phyloP scores from a whole-genome alignment of 2,888 invertebrate species.

The Megalurothrips usitatus region DNA sequence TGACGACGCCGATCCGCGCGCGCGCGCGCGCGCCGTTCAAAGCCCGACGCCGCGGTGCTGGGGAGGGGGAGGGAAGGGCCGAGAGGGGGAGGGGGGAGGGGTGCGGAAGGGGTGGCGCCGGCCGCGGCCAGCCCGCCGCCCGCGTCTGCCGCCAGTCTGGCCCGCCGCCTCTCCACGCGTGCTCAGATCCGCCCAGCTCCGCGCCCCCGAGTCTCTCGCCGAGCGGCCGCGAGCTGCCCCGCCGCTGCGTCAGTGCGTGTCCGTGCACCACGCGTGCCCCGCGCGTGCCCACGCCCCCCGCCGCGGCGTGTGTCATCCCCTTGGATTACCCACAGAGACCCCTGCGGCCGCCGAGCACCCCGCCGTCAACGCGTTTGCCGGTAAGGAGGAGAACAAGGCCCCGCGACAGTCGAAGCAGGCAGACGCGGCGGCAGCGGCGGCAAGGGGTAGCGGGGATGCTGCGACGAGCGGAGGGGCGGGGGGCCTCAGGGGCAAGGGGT shows the following conservation, averaged over 20 bases:
- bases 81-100: background rate
- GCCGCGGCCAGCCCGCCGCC: too few species aligned
- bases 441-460: background rate
- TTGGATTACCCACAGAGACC: background rate
- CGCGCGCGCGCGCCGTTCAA: background rate
- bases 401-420: too few species aligned
- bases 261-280: too few species aligned
- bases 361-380: background rate
- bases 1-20: background rate
- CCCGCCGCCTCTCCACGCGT: background rate
- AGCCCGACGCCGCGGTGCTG: background rate
- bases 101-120: background rate
- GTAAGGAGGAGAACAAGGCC: background rate
- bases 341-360: background rate
- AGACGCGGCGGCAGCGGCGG: background rate
- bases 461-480: background rate
- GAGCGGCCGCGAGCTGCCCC: background rate
- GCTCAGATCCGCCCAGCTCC: background rate
- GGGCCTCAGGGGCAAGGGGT: background rate
- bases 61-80: background rate
- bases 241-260: background rate
- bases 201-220: background rate
- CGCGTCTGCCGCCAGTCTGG: conserved; percentile 11
- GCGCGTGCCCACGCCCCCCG: background rate
- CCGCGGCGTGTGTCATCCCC: background rate